A percentile compares a stretch with the other conserved stretches of the same genome.
Conservation (phyloP, 1,140 invertebrate species). For the Pseudomyrmex sp. region DNA sequence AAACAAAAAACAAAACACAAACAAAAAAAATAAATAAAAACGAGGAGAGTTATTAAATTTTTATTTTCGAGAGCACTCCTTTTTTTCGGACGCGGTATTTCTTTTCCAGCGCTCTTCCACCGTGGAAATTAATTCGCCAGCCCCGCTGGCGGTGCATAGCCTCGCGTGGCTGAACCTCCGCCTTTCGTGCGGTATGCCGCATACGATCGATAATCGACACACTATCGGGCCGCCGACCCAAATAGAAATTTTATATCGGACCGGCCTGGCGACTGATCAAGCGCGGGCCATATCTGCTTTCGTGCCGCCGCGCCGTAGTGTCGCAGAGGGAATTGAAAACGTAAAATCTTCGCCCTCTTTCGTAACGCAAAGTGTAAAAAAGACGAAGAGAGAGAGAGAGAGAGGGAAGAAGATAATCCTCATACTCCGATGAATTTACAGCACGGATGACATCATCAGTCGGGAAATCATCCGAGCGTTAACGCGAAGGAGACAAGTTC, state of each 20-base stretch:
- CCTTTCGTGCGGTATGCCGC: neutral
- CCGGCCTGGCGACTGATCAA: slow-evolving; percentile 55
- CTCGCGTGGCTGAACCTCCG: slow-evolving; percentile 20
- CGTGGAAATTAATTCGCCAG: slow-evolving; percentile 42
- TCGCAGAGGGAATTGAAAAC: neutral
- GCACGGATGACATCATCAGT: neutral
- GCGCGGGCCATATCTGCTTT: slow-evolving; percentile 42
- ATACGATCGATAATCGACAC: slow-evolving; percentile 31
- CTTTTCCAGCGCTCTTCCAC: neutral
- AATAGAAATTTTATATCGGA: slow-evolving; percentile 55
- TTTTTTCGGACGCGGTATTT: neutral
- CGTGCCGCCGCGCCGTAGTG: neutral
- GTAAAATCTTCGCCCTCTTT: no score
- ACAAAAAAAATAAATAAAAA: no score
- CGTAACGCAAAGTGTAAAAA: no score
- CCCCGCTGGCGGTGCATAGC: neutral
- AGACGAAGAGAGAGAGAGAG: neutral
- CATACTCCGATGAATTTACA: no score
- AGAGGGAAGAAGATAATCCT: neutral
- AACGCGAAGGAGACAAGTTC: slow-evolving; percentile 6
- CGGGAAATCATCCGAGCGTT: slow-evolving; percentile 20
- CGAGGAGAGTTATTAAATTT: neutral
- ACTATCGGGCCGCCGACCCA: slow-evolving; percentile 5
- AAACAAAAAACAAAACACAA: no score
- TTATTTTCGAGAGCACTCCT: neutral